These are phyloP conservation scores for Lepidocyrtoides sp. DNA, from an alignment of 2,888 invertebrate species.

Conservation along the genomic window DNA sequence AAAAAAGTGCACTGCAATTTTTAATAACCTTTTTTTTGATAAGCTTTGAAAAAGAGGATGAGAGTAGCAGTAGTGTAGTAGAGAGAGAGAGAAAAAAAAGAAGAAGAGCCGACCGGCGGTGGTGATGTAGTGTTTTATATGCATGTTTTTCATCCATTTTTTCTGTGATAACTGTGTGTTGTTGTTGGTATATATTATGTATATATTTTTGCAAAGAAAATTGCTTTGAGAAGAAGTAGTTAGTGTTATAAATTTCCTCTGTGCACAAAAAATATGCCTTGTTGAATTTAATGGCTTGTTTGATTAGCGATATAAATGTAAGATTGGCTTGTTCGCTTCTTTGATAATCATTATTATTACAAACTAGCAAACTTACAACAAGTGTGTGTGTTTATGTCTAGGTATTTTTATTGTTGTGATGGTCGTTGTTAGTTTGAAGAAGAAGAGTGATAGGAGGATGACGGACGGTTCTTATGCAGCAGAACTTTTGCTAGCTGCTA, in stretches of 20 bases:
- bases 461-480: too few relatives aligned
- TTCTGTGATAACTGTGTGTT: constrained; percentile 29
- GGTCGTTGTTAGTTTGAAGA: constrained; percentile 48
- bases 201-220: too few relatives aligned
- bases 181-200: too few relatives aligned
- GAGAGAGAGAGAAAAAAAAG: too few relatives aligned
- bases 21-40: not conserved
- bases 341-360: constrained; percentile 63
- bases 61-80: not conserved
- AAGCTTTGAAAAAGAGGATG: not conserved
- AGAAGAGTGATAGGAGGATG: constrained; percentile 12
- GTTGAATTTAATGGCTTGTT: constrained; percentile 75
- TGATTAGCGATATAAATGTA: constrained; percentile 78
- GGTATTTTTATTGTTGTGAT: constrained; percentile 22
- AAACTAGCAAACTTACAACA: not conserved
- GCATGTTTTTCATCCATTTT: constrained; percentile 9
- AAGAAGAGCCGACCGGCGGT: not conserved
- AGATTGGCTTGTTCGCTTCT: constrained; percentile 67
- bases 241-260: constrained; percentile 65
- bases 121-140: constrained; percentile 10
- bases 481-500: too few relatives aligned
- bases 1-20: constrained; percentile 19
- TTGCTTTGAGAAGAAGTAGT: not conserved
- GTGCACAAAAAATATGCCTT: constrained; percentile 29
- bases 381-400: constrained; percentile 20